Base-by-base conservation (phyloP, 2,888 invertebrate genomes). In the Athalia cordata region DNA sequence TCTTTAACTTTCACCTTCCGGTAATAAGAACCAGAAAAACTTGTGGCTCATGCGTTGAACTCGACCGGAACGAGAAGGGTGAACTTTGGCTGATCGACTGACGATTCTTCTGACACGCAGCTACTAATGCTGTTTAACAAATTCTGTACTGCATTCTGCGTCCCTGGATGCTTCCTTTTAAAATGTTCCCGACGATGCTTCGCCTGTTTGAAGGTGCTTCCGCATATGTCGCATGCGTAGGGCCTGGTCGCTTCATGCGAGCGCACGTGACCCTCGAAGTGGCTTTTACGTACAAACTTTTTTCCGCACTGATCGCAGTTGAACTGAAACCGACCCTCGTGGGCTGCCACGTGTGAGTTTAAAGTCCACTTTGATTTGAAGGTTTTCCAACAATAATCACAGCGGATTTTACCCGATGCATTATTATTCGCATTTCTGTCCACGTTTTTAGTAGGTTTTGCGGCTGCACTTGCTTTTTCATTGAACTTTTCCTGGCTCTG, bases 281-380 rank as follows among this genome's bases (percentile, higher is more conserved):
- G 91, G 43, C 89, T 90, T 78, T 90, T 90, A 3, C 91, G 82
- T 0, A 90, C 89, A 70, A 91, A 91, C 78, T 87, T 88, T 68
- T 91, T 91, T 13, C 89, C 89, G 78, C 91, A 91, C 47, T 88
- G 88, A 29, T 86, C 85, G 81, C 91, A 91, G 9, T 88, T 87
- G 66, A 89, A 91, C 66, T 89, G 89, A 74, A 87, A 89, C 6
- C 90, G 87, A 7, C 90, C 90, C 61, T 89, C 89, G 80, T 91
- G 90, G 0, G 89, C 89, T 0, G 90, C 89, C 0, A 90, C 88
- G 77, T 90, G 90, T 2, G 88, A 89, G 78, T 87, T 89, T 13
- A 90, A 79, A 0, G 90, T 90, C 90, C 90, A 90, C 77, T 90
- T 89, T 1, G 89, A 89, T 78, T 90, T 90, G 79, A 90, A 90